Base-by-base conservation (phyloP, 2,113 vertebrate species). In the Tragelaphus buxtoni region DNA sequence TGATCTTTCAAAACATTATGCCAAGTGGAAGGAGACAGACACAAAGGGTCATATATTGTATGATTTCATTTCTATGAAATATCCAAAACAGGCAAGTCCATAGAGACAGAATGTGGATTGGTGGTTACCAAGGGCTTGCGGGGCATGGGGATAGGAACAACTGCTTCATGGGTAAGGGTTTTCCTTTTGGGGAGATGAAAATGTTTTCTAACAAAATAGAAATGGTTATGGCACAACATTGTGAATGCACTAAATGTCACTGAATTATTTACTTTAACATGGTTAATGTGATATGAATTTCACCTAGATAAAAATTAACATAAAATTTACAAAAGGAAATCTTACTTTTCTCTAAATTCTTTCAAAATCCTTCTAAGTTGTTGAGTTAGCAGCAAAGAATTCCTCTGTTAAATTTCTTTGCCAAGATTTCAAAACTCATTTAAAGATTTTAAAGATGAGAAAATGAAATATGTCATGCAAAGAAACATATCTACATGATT, bases 321-420 rank as follows among this genome's bases (percentile, higher is more conserved):
- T 76, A 22, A 56, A 93, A 88, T 88, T 49, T 88, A 47, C 39
- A 84, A 91, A 89, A 93, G 93, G 28, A 20, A 88, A 85, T 65
- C 35, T 79, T 94, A 61, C 42, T 90, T 88, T 87, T 87, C 60
- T 42, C 74, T 83, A 47, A 47, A 72, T 35, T 87, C 63, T 93
- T 91, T 91, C 58, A 72, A 91, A 93, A 93, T 22, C n/a, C 65
- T 96, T 88, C 60, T 95, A 84, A 97, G 56, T 45, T 91, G 82
- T 65, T 90, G 81, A 61, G 16, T 61, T 92, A 65, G n/a, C 28
- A 93, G 22, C 42, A 94, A 55, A 56, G 47, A 95, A 58, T 39
- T 51, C 30, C 56, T 83, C 55, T 63, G 76, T 82, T 26, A 84
- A 89, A 94, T 74, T 87, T 89, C 49, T 96, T 80, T 92, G 72